These are phyloP conservation scores for Delphinus delphis DNA, from an alignment of 2,113 vertebrate genomes.

Conservation along the genomic window DNA sequence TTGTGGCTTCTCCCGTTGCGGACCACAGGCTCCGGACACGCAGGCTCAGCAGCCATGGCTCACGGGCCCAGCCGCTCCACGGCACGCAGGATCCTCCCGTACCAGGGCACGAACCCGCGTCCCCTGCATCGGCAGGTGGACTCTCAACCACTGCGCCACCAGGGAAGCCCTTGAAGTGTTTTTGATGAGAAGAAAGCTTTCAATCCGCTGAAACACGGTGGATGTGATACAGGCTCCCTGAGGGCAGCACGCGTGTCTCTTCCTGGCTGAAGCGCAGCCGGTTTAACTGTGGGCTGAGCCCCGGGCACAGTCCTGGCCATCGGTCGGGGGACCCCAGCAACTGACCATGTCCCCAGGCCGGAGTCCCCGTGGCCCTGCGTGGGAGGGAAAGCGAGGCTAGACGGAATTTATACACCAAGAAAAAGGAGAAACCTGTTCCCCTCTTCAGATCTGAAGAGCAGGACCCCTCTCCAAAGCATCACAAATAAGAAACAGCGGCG, in stretches of 20 bases:
- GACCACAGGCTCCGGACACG: no score
- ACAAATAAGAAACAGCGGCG: fast-evolving
- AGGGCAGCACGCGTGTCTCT: fast-evolving
- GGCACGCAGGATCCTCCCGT: no score
- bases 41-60: no score
- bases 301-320: no score
- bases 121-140: no score
- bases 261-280: not conserved
- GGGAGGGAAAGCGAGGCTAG: no score
- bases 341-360: not conserved
- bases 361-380: fast-evolving
- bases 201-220: not conserved
- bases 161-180: not conserved
- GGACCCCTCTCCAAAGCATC: not conserved
- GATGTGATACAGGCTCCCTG: not conserved
- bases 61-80: no score
- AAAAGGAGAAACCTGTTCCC: no score
- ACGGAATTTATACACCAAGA: fast-evolving
- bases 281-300: not conserved
- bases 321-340: not conserved
- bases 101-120: no score
- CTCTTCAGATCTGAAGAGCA: not conserved
- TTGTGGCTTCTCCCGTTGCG: no score
- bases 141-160: no score
- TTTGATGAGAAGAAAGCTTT: not conserved